These are phyloP conservation scores for Drosophila macrospina DNA, from an alignment of 2,888 invertebrate genomes.

Conservation along the genomic window DNA sequence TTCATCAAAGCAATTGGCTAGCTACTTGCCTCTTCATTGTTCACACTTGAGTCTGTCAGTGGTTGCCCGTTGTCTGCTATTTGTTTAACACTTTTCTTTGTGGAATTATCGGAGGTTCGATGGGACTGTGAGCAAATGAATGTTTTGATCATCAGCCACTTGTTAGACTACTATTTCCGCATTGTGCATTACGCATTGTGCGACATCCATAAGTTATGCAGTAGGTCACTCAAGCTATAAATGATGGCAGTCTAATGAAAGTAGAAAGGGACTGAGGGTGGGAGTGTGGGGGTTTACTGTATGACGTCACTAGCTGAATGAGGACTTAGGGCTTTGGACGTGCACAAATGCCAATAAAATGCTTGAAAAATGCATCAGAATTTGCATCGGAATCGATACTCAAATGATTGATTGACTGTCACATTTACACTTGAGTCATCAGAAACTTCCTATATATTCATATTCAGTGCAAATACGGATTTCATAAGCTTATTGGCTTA, in stretches of 20 bases:
- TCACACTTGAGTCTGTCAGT: conserved; percentile 20
- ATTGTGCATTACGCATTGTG: conserved; percentile 2
- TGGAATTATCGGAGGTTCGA: not conserved
- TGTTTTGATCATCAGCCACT: not conserved
- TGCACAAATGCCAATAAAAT: conserved; percentile 26
- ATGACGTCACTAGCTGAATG: not conserved
- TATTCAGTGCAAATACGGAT: not conserved
- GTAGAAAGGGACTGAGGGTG: not conserved
- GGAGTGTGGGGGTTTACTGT: not conserved
- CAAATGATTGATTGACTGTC: conserved; percentile 21
- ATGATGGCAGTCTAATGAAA: not conserved
- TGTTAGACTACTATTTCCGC: not conserved
- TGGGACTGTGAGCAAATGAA: not conserved
- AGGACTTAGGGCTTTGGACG: conserved; percentile 24
- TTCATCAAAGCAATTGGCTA: conserved; percentile 36
- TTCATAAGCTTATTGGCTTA: not conserved
- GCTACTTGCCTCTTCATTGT: not conserved
- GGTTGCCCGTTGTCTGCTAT: conserved; percentile 16
- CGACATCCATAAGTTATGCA: not conserved
- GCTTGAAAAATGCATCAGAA: conserved; percentile 20
- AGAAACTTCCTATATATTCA: conserved; percentile 4
- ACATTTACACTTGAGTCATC: conserved; percentile 20
- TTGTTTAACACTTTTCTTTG: conserved; percentile 23
- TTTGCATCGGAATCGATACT: conserved; percentile 24
- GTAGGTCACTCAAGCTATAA: not conserved